Evolutionary conservation across 1,140 invertebrate species (phyloP).

Genomic region (Ceratosolen fusciceps): DNA sequence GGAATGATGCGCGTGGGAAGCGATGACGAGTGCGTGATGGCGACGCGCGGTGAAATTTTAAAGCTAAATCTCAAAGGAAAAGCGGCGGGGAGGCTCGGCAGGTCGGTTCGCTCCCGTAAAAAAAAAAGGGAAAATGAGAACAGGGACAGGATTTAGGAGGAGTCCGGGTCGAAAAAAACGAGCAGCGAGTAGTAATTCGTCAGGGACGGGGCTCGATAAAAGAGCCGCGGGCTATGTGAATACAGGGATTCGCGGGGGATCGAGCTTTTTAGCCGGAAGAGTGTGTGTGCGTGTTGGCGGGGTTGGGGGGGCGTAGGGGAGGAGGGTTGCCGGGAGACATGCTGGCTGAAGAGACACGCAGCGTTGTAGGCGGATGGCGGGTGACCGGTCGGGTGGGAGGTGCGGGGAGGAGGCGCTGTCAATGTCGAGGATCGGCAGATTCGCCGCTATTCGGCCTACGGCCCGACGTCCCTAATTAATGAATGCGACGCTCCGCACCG

Average conservation of each 20-base stretch:
- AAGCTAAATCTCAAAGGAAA: conserved; percentile 6
- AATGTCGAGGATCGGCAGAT: neutral
- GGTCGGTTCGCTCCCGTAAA: neutral
- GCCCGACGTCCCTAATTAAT: conserved; percentile 41
- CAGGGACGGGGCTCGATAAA: neutral
- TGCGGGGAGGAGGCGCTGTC: neutral
- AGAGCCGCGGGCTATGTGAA: neutral
- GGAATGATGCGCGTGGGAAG: too few relatives aligned
- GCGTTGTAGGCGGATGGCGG: too few relatives aligned
- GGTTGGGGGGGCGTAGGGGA: too few relatives aligned
- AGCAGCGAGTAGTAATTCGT: conserved; percentile 24
- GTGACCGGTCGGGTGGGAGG: too few relatives aligned
- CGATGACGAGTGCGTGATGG: neutral
- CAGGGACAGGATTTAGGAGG: neutral
- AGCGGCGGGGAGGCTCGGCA: too few relatives aligned
- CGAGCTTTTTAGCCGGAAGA: conserved; percentile 22
- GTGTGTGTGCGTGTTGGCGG: too few relatives aligned
- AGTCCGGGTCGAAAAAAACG: neutral
- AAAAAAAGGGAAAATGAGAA: too few relatives aligned
- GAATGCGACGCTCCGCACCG: neutral
- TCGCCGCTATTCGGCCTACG: neutral
- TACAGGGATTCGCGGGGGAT: neutral
- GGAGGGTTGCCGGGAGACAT: too few relatives aligned
- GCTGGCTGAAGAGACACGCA: too few relatives aligned
- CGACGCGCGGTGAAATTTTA: neutral